Evolutionary conservation across 2,113 vertebrate species (phyloP), one percentile per base, ranked within the genome.

Genomic region (Sturnira hondurensis): DNA sequence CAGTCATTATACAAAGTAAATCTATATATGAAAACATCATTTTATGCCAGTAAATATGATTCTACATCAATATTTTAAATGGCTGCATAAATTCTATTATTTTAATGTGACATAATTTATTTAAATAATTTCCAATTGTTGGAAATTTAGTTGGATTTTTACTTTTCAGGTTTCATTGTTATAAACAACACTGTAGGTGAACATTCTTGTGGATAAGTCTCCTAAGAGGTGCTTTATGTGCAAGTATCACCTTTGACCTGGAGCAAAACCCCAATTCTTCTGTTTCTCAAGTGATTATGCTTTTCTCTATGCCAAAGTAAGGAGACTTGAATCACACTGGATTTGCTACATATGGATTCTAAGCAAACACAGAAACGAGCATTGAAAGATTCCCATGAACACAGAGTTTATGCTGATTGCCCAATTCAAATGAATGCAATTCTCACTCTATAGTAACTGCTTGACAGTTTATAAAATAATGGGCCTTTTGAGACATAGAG

Each of bases 1-100:
- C 11, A 61, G 36, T 77, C 56, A 70, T 70, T 56, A 45, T 47
- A 82, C 54, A 33, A 93, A 93, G 26, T 56, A 91, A 94, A 89
- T 65, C 20, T 91, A 17, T 22, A 47, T 26, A 82, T 67, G 45
- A 86, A 94, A 93, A 73, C 43, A 90, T 38, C 11, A 91, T 61
- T 80, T 47, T 28, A 19, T 47, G 1, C 12, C 83, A 95, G 38
- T 86, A 89, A 88, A 77, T 68, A 80, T 65, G 36, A 86, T n/a
- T 89, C 58, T 68, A 65, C 4, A 88, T n/a, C 45, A 95, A 33
- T 86, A 76, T 71, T 92, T 95, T 83, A 93, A 91, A 82, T 77
- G 45, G 4, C n/a, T 78, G 15, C 36, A 86, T 68, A 95, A 93
- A 70, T 77, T 90, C 5, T 15, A 70, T 88, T 85, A 43, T 22